phyloP scores from a whole-genome alignment of 2,797 vertebrate species.

The Phoebastria nigripes region DNA sequence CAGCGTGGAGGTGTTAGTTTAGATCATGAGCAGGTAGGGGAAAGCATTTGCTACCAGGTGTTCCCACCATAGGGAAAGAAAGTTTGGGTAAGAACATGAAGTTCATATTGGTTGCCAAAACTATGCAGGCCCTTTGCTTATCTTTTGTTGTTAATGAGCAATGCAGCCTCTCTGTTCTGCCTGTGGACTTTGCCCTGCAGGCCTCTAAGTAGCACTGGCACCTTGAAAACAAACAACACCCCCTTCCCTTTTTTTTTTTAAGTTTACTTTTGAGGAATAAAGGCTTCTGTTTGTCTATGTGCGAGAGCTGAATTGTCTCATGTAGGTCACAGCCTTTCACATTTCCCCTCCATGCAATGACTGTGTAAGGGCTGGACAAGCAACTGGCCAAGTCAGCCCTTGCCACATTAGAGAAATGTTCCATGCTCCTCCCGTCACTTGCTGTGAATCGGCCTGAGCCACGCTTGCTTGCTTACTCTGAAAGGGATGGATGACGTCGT shows the following conservation, averaged over 20 bases:
- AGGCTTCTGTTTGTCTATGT: background rate
- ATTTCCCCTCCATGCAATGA: background rate
- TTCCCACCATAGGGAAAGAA: background rate
- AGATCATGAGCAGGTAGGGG: background rate
- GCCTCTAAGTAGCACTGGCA: background rate
- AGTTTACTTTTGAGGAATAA: background rate
- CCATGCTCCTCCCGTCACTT: background rate
- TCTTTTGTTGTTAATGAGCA: background rate
- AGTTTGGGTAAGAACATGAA: background rate
- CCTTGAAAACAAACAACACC: background rate
- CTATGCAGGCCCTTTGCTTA: constrained; percentile 16
- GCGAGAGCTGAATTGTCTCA: background rate
- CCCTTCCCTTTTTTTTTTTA: background rate
- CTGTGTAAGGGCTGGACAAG: background rate
- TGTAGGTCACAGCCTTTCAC: background rate
- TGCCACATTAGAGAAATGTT: background rate
- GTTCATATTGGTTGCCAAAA: background rate
- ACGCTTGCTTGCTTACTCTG: background rate
- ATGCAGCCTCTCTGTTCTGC: background rate
- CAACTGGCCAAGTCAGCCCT: background rate
- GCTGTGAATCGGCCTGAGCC: background rate
- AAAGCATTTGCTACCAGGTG: background rate
- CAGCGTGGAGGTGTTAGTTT: background rate
- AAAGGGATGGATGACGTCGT: background rate
- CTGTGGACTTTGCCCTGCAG: background rate